Conservation (phyloP, 1,140 invertebrate species). For the Anagrus nilaparvatae region DNA sequence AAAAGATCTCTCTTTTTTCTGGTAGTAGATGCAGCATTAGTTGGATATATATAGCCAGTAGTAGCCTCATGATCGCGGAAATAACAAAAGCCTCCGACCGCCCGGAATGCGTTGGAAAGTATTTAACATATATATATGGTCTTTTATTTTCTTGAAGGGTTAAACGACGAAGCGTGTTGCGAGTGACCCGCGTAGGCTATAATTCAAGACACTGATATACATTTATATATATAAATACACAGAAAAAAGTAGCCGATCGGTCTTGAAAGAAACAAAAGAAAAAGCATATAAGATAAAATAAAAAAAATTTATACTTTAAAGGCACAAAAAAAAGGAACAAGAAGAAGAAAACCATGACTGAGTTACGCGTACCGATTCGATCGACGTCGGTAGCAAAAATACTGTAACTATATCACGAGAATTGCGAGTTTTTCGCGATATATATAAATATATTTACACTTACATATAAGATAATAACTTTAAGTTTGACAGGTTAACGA, state of each 20-base stretch:
- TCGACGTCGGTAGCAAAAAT: slow-evolving; percentile 24
- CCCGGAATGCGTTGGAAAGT: slow-evolving; percentile 32
- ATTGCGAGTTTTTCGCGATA: slow-evolving; percentile 6
- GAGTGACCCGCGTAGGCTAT: slow-evolving; percentile 36
- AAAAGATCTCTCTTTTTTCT: slow-evolving; percentile 13
- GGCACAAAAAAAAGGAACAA: too few species aligned
- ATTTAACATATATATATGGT: too few species aligned
- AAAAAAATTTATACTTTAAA: too few species aligned
- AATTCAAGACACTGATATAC: slow-evolving; percentile 30
- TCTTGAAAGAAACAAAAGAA: slow-evolving; percentile 14
- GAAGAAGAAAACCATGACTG: slow-evolving; percentile 12
- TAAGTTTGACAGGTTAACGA: too few species aligned
- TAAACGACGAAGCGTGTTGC: slow-evolving; percentile 43
- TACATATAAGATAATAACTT: too few species aligned
- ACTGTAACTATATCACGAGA: slow-evolving; percentile 24
- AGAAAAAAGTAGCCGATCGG: slow-evolving; percentile 22
- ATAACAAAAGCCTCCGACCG: slow-evolving; percentile 27
- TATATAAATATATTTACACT: too few species aligned
- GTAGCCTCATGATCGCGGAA: slow-evolving; percentile 27
- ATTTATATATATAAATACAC: too few species aligned
- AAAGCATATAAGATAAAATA: slow-evolving; percentile 1
- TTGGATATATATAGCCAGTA: too few species aligned
- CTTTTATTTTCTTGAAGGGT: slow-evolving; percentile 21
- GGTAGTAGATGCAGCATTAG: too few species aligned
- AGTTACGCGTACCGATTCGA: slow-evolving; percentile 32